These are phyloP conservation scores for Notarius lentiginosus DNA, from an alignment of 2,113 vertebrate species.

Conservation along the genomic window DNA sequence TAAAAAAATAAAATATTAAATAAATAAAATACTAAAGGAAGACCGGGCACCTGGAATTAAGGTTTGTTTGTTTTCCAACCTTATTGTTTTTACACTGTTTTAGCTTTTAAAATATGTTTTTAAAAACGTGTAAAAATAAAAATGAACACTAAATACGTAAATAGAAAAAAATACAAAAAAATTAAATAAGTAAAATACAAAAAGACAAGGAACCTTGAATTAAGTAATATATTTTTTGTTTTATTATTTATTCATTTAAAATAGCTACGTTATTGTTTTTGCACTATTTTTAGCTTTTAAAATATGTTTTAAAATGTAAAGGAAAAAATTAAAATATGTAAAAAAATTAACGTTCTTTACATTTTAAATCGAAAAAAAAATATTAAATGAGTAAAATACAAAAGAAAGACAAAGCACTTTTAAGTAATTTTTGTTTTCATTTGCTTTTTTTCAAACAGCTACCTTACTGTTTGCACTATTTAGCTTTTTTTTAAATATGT, in stretches of 20 bases:
- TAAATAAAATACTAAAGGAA: too few species aligned
- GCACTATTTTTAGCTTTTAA: neutral
- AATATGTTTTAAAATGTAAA: neutral
- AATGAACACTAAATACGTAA: too few species aligned
- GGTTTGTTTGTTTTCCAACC: neutral
- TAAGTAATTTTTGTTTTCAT: neutral
- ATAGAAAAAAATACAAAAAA: too few species aligned
- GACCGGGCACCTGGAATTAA: too few species aligned
- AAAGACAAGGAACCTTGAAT: too few species aligned
- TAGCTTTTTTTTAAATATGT: too few species aligned
- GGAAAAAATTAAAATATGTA: neutral
- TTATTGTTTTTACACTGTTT: neutral
- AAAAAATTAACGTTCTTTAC: neutral
- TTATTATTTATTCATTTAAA: neutral
- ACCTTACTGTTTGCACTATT: too few species aligned
- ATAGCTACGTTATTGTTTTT: neutral
- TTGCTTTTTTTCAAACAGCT: too few species aligned
- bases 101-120: neutral
- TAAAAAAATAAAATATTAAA: neutral
- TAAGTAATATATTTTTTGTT: too few species aligned
- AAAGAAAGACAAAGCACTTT: too few species aligned
- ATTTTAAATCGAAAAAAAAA: neutral
- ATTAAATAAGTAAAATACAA: too few species aligned
- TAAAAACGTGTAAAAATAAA: neutral
- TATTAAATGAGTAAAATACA: too few species aligned